A percentile compares a stretch with the other conserved stretches of the same genome.
phyloP scores from a whole-genome alignment of 2,113 vertebrate species.

The Dromiciops gliroides region DNA sequence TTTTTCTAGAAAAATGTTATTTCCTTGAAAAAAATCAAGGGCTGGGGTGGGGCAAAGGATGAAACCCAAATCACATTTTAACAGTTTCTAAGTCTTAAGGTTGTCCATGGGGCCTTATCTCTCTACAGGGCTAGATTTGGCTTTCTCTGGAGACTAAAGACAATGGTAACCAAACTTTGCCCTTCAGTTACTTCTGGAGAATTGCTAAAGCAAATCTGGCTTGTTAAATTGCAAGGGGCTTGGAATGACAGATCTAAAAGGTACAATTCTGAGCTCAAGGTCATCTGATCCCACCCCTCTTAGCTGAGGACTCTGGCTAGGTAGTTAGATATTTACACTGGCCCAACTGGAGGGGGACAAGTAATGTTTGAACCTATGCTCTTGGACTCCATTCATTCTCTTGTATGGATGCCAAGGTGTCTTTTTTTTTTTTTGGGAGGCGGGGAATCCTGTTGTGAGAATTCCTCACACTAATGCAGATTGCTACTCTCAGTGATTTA shows the following conservation, averaged over 20 bases:
- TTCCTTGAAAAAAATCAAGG: background rate
- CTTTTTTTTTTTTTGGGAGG: too few species aligned
- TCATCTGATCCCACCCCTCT: background rate
- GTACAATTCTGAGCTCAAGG: background rate
- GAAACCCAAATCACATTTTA: constrained; percentile 7
- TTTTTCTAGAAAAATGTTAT: background rate
- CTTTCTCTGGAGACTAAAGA: background rate
- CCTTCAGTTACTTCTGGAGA: background rate
- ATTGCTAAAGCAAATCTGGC: constrained; percentile 43
- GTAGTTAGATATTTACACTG: background rate
- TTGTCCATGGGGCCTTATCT: background rate
- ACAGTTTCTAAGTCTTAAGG: constrained; percentile 11
- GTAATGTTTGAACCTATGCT: background rate
- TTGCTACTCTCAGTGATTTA: background rate
- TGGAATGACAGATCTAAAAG: background rate
- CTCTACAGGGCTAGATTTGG: constrained; percentile 46
- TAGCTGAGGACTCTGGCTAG: background rate
- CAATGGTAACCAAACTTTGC: background rate
- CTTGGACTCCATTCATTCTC: background rate
- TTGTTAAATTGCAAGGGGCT: background rate
- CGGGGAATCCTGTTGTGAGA: background rate
- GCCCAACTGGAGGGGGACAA: background rate
- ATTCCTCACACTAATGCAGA: background rate
- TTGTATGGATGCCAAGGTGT: too few species aligned
- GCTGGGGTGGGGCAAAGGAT: background rate